phyloP scores from a whole-genome alignment of 2,888 invertebrate species.

The Sinelater perroti region DNA sequence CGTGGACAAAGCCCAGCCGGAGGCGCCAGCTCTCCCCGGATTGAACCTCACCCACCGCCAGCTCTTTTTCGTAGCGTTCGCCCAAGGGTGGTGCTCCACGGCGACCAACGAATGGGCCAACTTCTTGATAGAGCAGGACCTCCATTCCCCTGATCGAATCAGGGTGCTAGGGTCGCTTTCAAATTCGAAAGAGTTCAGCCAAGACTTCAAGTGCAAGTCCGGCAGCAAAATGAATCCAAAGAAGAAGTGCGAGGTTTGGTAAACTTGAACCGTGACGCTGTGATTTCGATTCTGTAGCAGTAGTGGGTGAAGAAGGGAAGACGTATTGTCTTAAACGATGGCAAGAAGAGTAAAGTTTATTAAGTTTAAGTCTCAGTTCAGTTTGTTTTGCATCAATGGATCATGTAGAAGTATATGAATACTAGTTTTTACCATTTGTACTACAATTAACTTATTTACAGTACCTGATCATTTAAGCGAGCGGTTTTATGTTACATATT shows the following conservation, averaged over 20 bases:
- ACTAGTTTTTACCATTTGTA: too few species aligned
- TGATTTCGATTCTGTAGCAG: slow-evolving; percentile 7
- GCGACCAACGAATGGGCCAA: slow-evolving; percentile 85
- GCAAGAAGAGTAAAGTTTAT: too few species aligned
- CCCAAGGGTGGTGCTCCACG: slow-evolving; percentile 93
- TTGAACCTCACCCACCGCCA: slow-evolving; percentile 88
- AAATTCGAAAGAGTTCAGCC: slow-evolving; percentile 84
- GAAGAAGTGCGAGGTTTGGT: slow-evolving; percentile 91
- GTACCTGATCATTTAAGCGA: too few species aligned
- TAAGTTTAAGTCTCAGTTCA: too few species aligned
- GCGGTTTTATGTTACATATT: too few species aligned
- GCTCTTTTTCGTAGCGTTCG: slow-evolving; percentile 94
- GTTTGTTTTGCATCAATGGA: too few species aligned
- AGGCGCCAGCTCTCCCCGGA: slow-evolving; percentile 76
- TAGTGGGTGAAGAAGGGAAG: too few species aligned
- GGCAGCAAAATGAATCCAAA: slow-evolving; percentile 86
- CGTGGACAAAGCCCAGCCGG: slow-evolving; percentile 57
- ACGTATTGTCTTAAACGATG: too few species aligned
- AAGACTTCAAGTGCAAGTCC: slow-evolving; percentile 77
- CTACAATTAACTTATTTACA: too few species aligned
- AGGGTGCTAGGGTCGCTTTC: slow-evolving; percentile 87
- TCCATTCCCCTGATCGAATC: slow-evolving; percentile 88
- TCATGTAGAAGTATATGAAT: too few species aligned
- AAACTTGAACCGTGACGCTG: slow-evolving; percentile 49
- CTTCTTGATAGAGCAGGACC: slow-evolving; percentile 91